A percentile compares a stretch with the other conserved stretches of the same genome.
Conservation (phyloP, 2,888 invertebrate species). For the Habrosyne pyritoides region DNA sequence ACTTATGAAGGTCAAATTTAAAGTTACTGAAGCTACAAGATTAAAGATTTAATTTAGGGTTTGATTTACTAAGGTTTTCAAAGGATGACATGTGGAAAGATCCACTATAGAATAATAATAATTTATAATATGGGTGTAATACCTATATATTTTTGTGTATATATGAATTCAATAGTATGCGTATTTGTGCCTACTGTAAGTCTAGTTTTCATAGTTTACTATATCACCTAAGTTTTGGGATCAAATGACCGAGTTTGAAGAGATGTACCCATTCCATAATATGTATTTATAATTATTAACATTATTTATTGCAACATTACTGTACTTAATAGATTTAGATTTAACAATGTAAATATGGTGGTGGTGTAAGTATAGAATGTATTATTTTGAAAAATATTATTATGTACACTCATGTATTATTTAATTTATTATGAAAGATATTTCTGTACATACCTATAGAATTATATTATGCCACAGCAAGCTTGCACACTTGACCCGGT, state of each 20-base stretch:
- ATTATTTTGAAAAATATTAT: slow-evolving; percentile 37
- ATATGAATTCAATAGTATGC: no score
- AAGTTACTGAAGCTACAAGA: no score
- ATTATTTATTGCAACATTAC: slow-evolving; percentile 39
- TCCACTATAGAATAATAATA: no score
- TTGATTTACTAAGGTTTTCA: no score
- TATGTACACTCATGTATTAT: slow-evolving; percentile 13
- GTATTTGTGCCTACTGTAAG: no score
- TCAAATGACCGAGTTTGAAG: not conserved
- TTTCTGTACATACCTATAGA: not conserved
- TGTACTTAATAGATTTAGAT: slow-evolving; percentile 63
- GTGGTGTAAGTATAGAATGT: slow-evolving; percentile 51
- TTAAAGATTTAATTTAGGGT: no score
- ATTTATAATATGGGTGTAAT: no score
- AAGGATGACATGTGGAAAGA: not conserved
- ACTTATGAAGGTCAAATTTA: no score
- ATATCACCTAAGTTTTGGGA: not conserved
- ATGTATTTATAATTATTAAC: slow-evolving; percentile 28
- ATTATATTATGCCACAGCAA: not conserved
- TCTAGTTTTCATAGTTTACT: not conserved
- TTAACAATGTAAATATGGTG: slow-evolving; percentile 62
- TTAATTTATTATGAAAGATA: not conserved
- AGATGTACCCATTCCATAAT: not conserved
- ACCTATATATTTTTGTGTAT: no score
- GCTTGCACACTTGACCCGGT: not conserved